Evolutionary conservation across 2,113 vertebrate genomes (phyloP), one percentile per base, ranked within the genome.

Genomic region (Silurus meridionalis): DNA sequence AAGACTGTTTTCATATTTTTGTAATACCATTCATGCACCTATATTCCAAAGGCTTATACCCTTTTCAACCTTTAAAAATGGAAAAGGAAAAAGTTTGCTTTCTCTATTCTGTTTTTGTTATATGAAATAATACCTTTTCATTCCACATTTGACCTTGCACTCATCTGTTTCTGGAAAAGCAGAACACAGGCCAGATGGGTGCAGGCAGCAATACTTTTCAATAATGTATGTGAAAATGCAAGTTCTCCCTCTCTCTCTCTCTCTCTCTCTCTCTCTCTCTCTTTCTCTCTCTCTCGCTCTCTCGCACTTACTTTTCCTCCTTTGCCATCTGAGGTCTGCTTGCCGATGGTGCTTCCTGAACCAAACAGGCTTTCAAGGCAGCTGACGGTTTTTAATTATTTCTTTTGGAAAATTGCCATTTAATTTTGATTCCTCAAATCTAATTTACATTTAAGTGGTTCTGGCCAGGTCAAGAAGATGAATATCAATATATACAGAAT

Each of bases 361-460:
- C 64, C 63, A 53, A 67, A 80, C 92, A 89, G 90, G 46, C 88
- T 86, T 91, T 82, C 83, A 90, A 92, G 90, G 55, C 83, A 87
- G 88, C 87, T 67, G 88, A 93, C 92, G 91, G 91, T 90, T 93
- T 94, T 94, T 91, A 91, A 88, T 93, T 90, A 90, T 86, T 91
- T 91, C 90, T 90, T 91, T 89, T 94, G 92, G 91, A 92, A 72
- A 85, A 90, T 86, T 92, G 92, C 93, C 91, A 92, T 87, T 85
- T 89, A 86, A 89, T 88, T 90, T 92, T 87, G 71, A 23, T 85
- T 85, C 61, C 81, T 91, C 85, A 75, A 88, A 87, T 89, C 82
- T 80, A 87, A 91, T 93, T 94, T 93, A 85, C 83, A 93, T 93
- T 93, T 91, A 87, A 85, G 87, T 85, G 92, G 89, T 92, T 91